A percentile compares a stretch with the other conserved stretches of the same genome.
Conservation (phyloP, 2,888 invertebrate species). For the Pseudococcus longispinus region DNA sequence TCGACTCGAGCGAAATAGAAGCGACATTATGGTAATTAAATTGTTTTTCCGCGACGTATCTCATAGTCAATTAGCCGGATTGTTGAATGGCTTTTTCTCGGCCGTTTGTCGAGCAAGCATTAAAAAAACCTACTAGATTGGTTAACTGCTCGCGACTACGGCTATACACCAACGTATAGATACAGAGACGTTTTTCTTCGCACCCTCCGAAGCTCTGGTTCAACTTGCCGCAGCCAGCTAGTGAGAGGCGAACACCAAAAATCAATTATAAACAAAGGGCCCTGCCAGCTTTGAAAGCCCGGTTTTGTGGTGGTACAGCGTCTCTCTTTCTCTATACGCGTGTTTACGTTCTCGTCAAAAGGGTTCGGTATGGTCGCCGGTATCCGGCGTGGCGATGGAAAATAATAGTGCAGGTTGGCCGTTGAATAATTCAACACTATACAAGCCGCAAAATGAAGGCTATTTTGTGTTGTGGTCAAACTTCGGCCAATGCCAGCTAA, state of each 20-base stretch:
- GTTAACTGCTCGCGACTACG: neutral
- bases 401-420: slow-evolving; percentile 38
- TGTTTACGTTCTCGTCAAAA: slow-evolving; percentile 26
- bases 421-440: slow-evolving; percentile 31
- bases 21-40: slow-evolving; percentile 22
- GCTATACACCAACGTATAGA: neutral
- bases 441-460: slow-evolving; percentile 5
- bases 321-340: neutral
- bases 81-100: neutral
- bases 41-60: slow-evolving; percentile 15
- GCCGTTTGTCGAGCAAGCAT: slow-evolving; percentile 22
- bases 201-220: neutral
- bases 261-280: slow-evolving; percentile 40
- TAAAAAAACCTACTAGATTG: neutral
- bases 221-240: neutral
- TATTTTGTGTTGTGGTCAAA: slow-evolving; percentile 9
- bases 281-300: slow-evolving; percentile 19
- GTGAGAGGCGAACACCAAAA: slow-evolving; percentile 16
- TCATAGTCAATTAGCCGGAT: neutral
- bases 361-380: neutral
- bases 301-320: neutral
- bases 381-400: slow-evolving; percentile 23
- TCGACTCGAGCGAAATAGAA: neutral
- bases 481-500: neutral
- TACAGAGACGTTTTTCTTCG: neutral